phyloP scores from a whole-genome alignment of 53 echinoderm and acorn worm species.

The Zoroaster sp. region DNA sequence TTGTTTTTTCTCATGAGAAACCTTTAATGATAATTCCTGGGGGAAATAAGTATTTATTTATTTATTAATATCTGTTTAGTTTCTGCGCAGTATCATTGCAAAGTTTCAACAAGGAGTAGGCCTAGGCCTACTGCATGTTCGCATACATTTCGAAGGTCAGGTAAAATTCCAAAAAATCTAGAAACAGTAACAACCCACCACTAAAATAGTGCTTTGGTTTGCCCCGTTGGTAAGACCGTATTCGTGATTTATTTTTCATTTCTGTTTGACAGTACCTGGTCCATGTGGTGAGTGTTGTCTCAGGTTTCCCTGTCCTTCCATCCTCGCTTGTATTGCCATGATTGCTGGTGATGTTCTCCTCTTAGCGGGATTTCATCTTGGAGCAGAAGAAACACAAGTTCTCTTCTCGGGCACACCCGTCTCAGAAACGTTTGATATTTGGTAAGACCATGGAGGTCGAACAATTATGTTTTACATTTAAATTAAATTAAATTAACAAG shows the following conservation, averaged over 20 bases:
- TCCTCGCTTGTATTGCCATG: slow-evolving; percentile 34
- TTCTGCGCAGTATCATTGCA: too few relatives aligned
- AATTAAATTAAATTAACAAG: too few relatives aligned
- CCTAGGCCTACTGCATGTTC: background rate
- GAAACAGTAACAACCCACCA: too few relatives aligned
- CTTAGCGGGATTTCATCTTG: slow-evolving; percentile 36
- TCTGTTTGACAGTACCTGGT: slow-evolving; percentile 45
- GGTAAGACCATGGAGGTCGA: background rate
- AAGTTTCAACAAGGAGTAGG: too few relatives aligned
- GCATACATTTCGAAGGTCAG: background rate
- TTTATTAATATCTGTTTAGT: too few relatives aligned
- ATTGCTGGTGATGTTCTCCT: slow-evolving; percentile 21
- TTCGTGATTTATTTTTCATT: background rate
- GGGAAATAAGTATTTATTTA: too few relatives aligned
- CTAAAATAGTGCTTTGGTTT: too few relatives aligned
- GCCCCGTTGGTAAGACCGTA: background rate
- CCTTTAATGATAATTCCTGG: too few relatives aligned
- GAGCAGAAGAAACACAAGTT: background rate
- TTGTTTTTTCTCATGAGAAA: too few relatives aligned
- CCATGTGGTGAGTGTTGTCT: slow-evolving; percentile 61
- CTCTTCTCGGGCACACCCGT: slow-evolving; percentile 41
- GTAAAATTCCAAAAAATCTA: too few relatives aligned
- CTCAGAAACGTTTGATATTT: slow-evolving; percentile 10
- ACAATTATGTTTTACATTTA: too few relatives aligned
- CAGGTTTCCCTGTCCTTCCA: slow-evolving; percentile 60